Percentiles rank a stretch among this genome's conserved stretches.
These are phyloP conservation scores for Hemistola chrysoprasaria DNA, from an alignment of 2,888 invertebrate genomes.

Conservation along the genomic window DNA sequence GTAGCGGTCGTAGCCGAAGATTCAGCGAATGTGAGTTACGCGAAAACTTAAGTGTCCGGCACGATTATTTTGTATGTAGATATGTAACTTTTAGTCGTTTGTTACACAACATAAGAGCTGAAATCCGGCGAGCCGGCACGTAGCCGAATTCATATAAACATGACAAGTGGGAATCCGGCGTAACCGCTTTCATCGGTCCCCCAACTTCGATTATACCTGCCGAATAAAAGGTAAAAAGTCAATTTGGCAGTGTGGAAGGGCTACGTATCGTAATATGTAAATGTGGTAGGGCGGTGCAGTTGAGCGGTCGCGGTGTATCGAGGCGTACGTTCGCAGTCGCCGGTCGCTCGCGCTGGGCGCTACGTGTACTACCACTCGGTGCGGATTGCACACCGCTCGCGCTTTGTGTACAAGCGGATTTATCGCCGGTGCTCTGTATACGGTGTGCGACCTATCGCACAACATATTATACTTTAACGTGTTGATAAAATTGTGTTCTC, in stretches of 20 bases:
- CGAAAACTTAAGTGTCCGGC: constrained; percentile 12
- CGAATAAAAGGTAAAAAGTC: constrained; percentile 81
- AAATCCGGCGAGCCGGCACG: constrained; percentile 35
- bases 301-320: constrained; percentile 47
- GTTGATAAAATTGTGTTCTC: constrained; percentile 19
- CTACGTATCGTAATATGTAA: constrained; percentile 74
- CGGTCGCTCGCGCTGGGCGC: constrained; percentile 36
- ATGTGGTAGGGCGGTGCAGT: constrained; percentile 78
- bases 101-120: constrained; percentile 35
- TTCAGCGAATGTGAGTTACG: constrained; percentile 13
- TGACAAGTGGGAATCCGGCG: constrained; percentile 55
- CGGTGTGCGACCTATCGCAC: too few species aligned
- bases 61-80: constrained; percentile 14
- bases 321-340: constrained; percentile 49
- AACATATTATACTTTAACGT: not conserved
- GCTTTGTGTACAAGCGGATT: constrained; percentile 34
- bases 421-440: constrained; percentile 33
- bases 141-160: constrained; percentile 42
- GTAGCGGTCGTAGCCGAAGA: constrained; percentile 32
- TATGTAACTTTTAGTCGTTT: constrained; percentile 30
- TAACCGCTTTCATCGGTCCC: constrained; percentile 69
- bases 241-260: constrained; percentile 78
- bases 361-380: constrained; percentile 39
- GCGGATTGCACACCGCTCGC: constrained; percentile 40
- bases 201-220: constrained; percentile 75